phyloP scores from a whole-genome alignment of 1,140 invertebrate species.

The Nebria ingens region DNA sequence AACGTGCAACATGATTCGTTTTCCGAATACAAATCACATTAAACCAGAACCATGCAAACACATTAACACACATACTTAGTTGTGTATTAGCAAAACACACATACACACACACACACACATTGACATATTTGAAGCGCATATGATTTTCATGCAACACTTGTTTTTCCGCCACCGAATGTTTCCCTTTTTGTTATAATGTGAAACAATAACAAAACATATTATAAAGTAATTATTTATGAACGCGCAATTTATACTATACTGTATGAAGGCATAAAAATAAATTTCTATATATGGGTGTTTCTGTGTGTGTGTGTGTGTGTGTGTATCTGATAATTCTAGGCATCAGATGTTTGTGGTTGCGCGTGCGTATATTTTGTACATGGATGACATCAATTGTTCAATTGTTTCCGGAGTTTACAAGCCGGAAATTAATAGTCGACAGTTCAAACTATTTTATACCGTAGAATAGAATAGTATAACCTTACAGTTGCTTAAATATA shows the following conservation, averaged over 20 bases:
- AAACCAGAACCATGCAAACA: not conserved
- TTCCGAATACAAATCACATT: not conserved
- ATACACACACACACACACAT: too few relatives aligned
- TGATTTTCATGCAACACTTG: too few relatives aligned
- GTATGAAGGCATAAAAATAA: too few relatives aligned
- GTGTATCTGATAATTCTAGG: not conserved
- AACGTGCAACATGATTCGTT: not conserved
- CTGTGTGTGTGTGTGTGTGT: not conserved
- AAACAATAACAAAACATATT: not conserved
- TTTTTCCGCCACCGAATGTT: too few relatives aligned
- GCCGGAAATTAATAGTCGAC: not conserved
- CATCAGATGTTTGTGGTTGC: slow-evolving; percentile 4
- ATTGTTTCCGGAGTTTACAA: slow-evolving; percentile 12
- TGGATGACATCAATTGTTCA: slow-evolving; percentile 16
- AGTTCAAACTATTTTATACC: too few relatives aligned
- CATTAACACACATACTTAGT: not conserved
- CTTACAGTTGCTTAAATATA: too few relatives aligned
- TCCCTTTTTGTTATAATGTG: too few relatives aligned
- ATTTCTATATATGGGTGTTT: not conserved
- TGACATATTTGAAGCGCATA: too few relatives aligned
- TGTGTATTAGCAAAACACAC: too few relatives aligned
- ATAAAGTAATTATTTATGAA: not conserved
- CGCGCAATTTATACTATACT: too few relatives aligned
- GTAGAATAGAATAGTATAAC: too few relatives aligned
- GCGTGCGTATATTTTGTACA: slow-evolving; percentile 11